Evolutionary conservation across 1,140 invertebrate genomes (phyloP).

Genomic region (Arctopsyche grandis): DNA sequence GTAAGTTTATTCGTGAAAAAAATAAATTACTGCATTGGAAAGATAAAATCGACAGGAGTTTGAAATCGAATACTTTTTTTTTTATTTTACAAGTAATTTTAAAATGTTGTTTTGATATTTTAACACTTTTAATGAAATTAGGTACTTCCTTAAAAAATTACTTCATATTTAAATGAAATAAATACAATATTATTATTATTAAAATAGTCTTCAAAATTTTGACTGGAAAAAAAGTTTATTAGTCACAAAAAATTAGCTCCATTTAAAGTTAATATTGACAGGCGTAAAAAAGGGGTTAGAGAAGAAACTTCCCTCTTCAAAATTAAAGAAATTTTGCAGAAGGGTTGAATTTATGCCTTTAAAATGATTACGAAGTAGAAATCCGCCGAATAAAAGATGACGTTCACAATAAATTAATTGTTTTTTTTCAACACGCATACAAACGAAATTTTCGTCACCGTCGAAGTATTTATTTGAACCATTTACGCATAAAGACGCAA

Average conservation of each 20-base stretch:
- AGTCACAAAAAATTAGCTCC: conserved; percentile 44
- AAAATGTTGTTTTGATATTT: too few relatives aligned
- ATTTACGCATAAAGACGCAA: too few relatives aligned
- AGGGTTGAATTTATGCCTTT: conserved; percentile 51
- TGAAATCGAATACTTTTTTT: neutral
- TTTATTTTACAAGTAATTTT: too few relatives aligned
- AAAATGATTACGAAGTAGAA: conserved; percentile 55
- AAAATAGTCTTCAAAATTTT: too few relatives aligned
- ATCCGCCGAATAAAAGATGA: conserved; percentile 69
- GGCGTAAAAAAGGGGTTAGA: conserved; percentile 55
- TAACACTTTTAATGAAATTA: too few relatives aligned
- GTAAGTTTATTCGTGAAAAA: conserved; percentile 12
- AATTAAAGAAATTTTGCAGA: conserved; percentile 34
- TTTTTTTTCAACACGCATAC: neutral
- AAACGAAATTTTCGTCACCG: conserved; percentile 23
- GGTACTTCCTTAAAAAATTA: too few relatives aligned
- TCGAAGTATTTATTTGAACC: too few relatives aligned
- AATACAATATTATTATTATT: too few relatives aligned
- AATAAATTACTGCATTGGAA: conserved; percentile 25
- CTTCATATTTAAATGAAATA: too few relatives aligned
- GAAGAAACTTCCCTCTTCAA: conserved; percentile 42
- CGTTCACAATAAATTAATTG: conserved; percentile 59
- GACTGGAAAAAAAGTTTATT: conserved; percentile 41
- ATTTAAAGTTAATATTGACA: conserved; percentile 67
- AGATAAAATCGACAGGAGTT: neutral